Evolutionary conservation across 2,888 invertebrate genomes (phyloP), one percentile per base, ranked within the genome.

Genomic region (Gymnosoma rotundatum): DNA sequence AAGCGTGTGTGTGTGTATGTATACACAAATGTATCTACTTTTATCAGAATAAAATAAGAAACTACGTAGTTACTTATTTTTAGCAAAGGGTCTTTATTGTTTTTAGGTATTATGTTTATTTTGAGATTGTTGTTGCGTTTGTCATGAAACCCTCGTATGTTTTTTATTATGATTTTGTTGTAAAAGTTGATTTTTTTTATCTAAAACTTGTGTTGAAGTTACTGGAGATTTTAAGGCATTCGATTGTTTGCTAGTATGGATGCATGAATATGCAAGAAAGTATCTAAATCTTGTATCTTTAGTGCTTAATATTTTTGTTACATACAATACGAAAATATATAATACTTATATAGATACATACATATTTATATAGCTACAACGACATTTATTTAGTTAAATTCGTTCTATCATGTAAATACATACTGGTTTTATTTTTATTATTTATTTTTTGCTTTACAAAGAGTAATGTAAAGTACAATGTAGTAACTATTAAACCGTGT

Each of bases 21-120:
- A 12, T 12, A 12, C 12, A 42, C 12, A 42, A 12, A 42, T 12
- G 42, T 42, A 42, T 42, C 42, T 42, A 42, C 42, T 42, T 42
- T 42, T 42, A 42, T 42, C 12, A 42, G 0, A 12, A 42, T 12
- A 12, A 42, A 42, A 42, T 2, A 61, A 61, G 42, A 73, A 83
- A 80, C 83, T 84, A 84, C 83, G 83, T 84, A 73, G 83, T 80
- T 61, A 50, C 36, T 52, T 73, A 50, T 18, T 38, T 61, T 69
- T 63, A 78, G 63, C 52, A 52, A 67, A 64, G 63, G 50, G 67
- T 56, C 42, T 61, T 58, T 48, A 38, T 61, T 48, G 36, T 75
- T 82, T 60, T 82, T 64, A n/a, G n/a, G 48, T 72, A 74, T 50
- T 80, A 21, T 56, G 45, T 56, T 69, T 70, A 63, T 69, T 36